Evolutionary conservation across 2,797 vertebrate genomes (phyloP).

Genomic region (Eulemur coronatus): DNA sequence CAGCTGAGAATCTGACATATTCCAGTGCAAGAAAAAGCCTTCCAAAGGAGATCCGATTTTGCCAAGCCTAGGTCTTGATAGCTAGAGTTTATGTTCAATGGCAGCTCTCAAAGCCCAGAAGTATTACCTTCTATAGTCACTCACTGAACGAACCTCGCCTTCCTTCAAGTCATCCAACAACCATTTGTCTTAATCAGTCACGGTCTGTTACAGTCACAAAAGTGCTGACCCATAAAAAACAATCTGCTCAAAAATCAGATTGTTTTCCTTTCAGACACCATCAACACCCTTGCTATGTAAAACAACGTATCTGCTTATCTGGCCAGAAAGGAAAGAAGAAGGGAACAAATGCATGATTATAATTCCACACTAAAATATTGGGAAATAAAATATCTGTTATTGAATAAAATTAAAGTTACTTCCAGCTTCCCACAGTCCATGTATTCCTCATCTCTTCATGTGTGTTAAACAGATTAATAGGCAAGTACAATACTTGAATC

Average conservation of each 20-base stretch:
- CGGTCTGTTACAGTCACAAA: slow-evolving; percentile 66
- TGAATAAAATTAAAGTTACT: slow-evolving; percentile 40
- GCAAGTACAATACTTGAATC: not conserved
- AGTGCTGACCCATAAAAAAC: slow-evolving; percentile 74
- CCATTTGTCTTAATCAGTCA: slow-evolving; percentile 77
- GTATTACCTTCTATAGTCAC: not conserved
- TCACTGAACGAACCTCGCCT: slow-evolving; percentile 50
- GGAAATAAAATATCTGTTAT: not conserved
- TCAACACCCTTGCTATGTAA: slow-evolving; percentile 41
- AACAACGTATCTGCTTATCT: slow-evolving; percentile 15
- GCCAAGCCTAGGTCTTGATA: not conserved
- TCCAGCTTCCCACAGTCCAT: not conserved
- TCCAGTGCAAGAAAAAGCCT: not conserved
- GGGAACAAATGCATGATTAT: not conserved
- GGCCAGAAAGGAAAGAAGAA: slow-evolving; percentile 20
- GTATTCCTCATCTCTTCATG: not conserved
- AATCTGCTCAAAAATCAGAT: slow-evolving; percentile 60
- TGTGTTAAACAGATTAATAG: not conserved
- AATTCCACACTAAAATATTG: slow-evolving; percentile 36
- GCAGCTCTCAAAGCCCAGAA: not conserved
- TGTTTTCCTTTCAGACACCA: slow-evolving; percentile 59
- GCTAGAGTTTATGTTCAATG: not conserved
- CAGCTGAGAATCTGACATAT: not conserved
- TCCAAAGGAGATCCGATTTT: slow-evolving; percentile 9
- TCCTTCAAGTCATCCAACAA: slow-evolving; percentile 54